Evolutionary conservation across 1,140 invertebrate genomes (phyloP), one percentile per base, ranked within the genome.

Genomic region (Ceratina calcarata): DNA sequence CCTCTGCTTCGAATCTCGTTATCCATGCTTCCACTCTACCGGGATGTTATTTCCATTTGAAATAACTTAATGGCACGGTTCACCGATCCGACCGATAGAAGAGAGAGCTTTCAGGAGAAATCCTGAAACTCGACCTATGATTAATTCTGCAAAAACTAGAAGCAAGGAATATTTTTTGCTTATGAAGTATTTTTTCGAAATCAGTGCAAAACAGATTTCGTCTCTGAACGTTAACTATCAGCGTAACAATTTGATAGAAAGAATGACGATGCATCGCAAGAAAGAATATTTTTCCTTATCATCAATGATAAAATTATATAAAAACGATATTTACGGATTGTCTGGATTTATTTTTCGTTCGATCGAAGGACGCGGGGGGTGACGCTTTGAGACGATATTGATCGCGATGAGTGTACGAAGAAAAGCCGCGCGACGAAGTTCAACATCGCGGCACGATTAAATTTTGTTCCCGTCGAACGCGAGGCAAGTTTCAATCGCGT

Each of bases 381-480:
- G 51, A 64, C 27, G 49, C 27, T n/a, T n/a, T 8, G 45, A n/a
- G 20, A 24, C 51, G 18, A 62, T 78, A 78, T 78, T 57, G 76
- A 78, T 78, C 69, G 68, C 32, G 68, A 78, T 51, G 69, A 72
- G 51, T 49, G 76, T 24, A 49, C 24, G 37, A 27, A 57, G 64
- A 72, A 65, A 27, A 72, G 24, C 49, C 3, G 45, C 1, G 45
- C 37, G 51, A 37, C 18, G 18, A 55, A 78, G 68, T 78, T 78
- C 60, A 45, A 16, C 67, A 22, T 27, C 27, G 22, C 13, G 66
- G 57, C 45, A 16, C 73, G 68, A 65, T 78, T 62, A 72, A 78
- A 72, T 78, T 78, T 70, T 58, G 49, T 78, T 72, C 51, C 13
- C 4, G 6, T 32, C 37, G 22, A 51, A 22, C 74, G 45, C n/a